Conservation (phyloP, 2,113 vertebrate species). For the Apteryx mantelli region DNA sequence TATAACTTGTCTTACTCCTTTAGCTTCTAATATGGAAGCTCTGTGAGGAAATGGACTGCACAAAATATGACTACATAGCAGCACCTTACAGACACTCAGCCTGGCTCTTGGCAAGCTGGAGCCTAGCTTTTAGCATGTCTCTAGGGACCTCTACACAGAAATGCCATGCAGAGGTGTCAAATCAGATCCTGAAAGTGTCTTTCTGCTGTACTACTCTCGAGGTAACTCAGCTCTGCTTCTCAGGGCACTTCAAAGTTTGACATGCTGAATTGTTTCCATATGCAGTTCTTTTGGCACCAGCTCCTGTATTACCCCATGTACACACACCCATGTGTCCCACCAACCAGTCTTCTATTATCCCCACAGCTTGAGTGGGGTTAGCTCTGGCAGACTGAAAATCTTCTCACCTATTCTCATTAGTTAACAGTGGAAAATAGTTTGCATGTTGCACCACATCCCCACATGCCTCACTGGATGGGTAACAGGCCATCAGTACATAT, state of each 20-base stretch:
- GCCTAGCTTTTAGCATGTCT: no score
- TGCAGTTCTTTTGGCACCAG: background rate
- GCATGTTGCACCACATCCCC: background rate
- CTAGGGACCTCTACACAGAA: background rate
- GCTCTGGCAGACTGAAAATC: background rate
- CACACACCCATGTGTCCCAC: background rate
- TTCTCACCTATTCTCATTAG: background rate
- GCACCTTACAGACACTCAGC: no score
- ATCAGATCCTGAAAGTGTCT: background rate
- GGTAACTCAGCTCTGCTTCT: background rate
- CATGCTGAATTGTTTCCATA: background rate
- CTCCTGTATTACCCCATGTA: background rate
- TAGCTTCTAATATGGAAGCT: no score
- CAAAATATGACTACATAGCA: no score
- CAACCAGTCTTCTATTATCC: background rate
- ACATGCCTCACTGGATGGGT: background rate
- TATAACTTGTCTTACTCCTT: background rate
- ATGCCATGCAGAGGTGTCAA: background rate
- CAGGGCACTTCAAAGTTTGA: background rate
- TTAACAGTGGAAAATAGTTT: background rate
- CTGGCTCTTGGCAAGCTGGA: no score
- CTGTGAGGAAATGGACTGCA: no score
- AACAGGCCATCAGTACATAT: background rate
- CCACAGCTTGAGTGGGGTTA: background rate
- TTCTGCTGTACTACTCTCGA: background rate